Percentiles rank a stretch among this genome's conserved stretches.
Evolutionary conservation across 2,888 invertebrate genomes (phyloP).

Genomic region (Ellobium chinense): DNA sequence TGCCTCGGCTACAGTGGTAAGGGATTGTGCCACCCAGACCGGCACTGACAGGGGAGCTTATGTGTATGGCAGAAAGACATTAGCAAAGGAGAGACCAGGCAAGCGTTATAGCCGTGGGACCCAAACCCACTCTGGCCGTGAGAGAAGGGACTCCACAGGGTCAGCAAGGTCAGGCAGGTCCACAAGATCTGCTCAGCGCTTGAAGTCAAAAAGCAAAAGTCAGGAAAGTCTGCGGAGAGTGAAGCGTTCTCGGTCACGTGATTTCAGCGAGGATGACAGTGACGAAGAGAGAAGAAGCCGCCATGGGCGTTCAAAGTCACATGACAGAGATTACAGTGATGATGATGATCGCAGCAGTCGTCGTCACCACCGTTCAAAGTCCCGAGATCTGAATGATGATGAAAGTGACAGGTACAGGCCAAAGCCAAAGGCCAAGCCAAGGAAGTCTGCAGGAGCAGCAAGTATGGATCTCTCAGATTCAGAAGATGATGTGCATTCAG

Average conservation of each 20-base stretch:
- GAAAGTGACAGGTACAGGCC: slow-evolving; percentile 21
- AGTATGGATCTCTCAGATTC: slow-evolving; percentile 31
- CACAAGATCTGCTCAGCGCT: neutral
- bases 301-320: neutral
- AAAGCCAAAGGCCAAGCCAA: slow-evolving; percentile 63
- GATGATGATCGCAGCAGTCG: neutral
- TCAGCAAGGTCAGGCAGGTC: slow-evolving; percentile 36
- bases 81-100: slow-evolving; percentile 41
- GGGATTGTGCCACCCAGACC: slow-evolving; percentile 70
- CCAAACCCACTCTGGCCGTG: slow-evolving; percentile 19
- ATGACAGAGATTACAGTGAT: slow-evolving; percentile 25
- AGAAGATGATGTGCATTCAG: neutral
- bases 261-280: slow-evolving; percentile 3
- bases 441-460: slow-evolving; percentile 56
- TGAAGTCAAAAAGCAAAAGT: slow-evolving; percentile 39
- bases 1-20: slow-evolving; percentile 62
- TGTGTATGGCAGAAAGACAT: slow-evolving; percentile 53
- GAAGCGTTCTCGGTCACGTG: slow-evolving; percentile 23
- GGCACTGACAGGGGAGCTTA: slow-evolving; percentile 56
- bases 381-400: slow-evolving; percentile 21
- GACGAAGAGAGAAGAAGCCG: slow-evolving; percentile 11
- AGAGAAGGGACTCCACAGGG: slow-evolving; percentile 35
- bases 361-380: neutral
- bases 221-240: slow-evolving; percentile 32
- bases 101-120: slow-evolving; percentile 54